phyloP scores from a whole-genome alignment of 2,797 vertebrate genomes.

The Pipistrellus kuhlii region DNA sequence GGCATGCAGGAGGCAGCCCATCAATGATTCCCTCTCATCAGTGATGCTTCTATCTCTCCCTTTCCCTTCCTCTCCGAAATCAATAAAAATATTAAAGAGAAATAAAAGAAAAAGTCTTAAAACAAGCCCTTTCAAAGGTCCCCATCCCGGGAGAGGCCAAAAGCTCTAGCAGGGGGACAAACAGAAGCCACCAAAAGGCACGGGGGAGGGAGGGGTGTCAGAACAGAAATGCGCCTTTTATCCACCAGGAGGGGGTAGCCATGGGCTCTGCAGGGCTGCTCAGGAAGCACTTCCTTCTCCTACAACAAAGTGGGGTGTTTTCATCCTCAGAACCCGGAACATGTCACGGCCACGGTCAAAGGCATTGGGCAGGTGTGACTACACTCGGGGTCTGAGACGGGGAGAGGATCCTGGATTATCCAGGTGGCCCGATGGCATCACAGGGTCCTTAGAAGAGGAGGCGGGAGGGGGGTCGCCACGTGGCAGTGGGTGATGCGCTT shows the following conservation, averaged over 20 bases:
- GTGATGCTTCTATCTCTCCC: too few species aligned
- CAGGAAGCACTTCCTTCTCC: neutral
- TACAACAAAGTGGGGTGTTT: too few species aligned
- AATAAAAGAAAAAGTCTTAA: neutral
- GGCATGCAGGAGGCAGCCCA: too few species aligned
- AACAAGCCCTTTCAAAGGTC: neutral
- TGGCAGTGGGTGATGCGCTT: neutral
- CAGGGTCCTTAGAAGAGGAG: neutral
- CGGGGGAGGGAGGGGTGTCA: rapidly evolving
- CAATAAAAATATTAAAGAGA: neutral
- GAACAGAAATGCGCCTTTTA: neutral
- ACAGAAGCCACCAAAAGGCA: too few species aligned
- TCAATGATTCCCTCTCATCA: too few species aligned
- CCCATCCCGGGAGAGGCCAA: neutral
- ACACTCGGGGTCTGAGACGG: neutral
- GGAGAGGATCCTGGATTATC: neutral
- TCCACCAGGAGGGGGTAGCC: rapidly evolving
- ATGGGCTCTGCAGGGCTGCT: neutral
- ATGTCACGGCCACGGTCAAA: neutral
- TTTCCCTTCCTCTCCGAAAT: neutral
- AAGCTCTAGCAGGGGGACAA: neutral
- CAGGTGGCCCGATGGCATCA: neutral
- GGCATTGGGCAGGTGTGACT: neutral
- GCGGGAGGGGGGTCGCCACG: neutral
- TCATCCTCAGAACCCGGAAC: neutral